Evolutionary conservation across 2,797 vertebrate species (phyloP), one percentile per base, ranked within the genome.

Genomic region (Forpus xanthops): DNA sequence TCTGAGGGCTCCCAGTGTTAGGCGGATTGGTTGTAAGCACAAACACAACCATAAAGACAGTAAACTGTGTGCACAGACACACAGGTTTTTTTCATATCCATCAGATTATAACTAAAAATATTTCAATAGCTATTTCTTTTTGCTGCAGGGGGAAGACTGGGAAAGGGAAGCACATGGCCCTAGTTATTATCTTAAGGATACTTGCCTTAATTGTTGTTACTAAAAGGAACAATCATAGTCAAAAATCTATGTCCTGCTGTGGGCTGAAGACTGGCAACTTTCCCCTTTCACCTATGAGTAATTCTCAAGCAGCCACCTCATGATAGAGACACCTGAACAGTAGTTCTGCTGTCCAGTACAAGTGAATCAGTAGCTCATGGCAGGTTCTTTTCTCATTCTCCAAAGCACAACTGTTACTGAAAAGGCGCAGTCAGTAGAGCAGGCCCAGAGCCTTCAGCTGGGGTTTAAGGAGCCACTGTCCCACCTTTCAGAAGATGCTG

Each of bases 81-180:
- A 39, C 37, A 56, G 9, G 0, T 2, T 41, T 84, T 84, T 61
- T 78, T 81, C 52, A 71, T 23, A 16, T 47, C 77, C 91, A 62
- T 52, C 52, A 71, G 58, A 86, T 83, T 71, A 74, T 47, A 66
- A 77, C 64, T 72, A 71, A 85, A 93, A 91, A 52, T 88, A 85
- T 75, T 82, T 60, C 88, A 83, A 67, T 72, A 89, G 88, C 77
- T 83, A 78, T 84, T 87, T 91, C 33, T 78, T 85, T 82, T 82
- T 85, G 72, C 76, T 90, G 23, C 71, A 82, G 85, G 72, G 72
- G 75, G 30, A 94, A 64, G 55, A 42, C 45, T 50, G 56, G 50
- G 45, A 77, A 64, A 64, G 23, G 44, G 66, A 93, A 78, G 62
- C 72, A 85, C 45, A 12, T 74, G 76, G 61, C 16, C 61, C 50